Conservation (phyloP, 2,797 vertebrate species). For the Eulemur rubriventer region DNA sequence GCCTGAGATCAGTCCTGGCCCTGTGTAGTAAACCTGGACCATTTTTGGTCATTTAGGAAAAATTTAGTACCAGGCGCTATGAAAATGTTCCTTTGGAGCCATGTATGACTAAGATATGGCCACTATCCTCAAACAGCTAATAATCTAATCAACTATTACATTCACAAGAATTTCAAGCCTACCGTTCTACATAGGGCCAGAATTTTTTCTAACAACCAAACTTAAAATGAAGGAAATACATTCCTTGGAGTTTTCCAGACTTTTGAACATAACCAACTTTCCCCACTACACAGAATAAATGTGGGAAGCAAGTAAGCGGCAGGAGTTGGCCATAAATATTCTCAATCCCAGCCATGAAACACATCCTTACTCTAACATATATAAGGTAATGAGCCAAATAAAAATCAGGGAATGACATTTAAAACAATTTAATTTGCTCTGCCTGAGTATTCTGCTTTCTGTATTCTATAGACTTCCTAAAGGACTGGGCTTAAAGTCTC, state of each 20-base stretch:
- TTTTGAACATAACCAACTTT: slow-evolving; percentile 10
- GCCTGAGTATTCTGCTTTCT: background rate
- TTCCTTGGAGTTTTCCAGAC: background rate
- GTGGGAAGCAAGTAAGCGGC: background rate
- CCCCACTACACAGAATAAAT: slow-evolving; percentile 9
- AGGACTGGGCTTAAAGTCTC: background rate
- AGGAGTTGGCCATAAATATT: slow-evolving; percentile 10
- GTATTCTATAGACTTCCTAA: background rate
- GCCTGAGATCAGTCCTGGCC: background rate
- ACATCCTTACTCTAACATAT: background rate
- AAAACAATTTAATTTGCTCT: slow-evolving; percentile 34
- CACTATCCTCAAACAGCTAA: background rate
- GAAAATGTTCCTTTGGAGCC: background rate
- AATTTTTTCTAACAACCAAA: background rate
- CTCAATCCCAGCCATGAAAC: background rate
- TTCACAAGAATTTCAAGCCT: slow-evolving; percentile 13
- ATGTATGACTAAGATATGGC: background rate
- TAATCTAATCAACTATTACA: background rate
- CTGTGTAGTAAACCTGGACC: background rate
- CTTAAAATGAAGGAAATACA: background rate
- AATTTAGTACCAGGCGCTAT: background rate
- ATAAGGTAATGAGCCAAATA: slow-evolving; percentile 9
- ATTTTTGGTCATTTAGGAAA: background rate
- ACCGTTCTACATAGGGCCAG: background rate
- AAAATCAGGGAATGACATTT: background rate